phyloP scores from a whole-genome alignment of 2,797 vertebrate species.

The Aphelocoma californica region DNA sequence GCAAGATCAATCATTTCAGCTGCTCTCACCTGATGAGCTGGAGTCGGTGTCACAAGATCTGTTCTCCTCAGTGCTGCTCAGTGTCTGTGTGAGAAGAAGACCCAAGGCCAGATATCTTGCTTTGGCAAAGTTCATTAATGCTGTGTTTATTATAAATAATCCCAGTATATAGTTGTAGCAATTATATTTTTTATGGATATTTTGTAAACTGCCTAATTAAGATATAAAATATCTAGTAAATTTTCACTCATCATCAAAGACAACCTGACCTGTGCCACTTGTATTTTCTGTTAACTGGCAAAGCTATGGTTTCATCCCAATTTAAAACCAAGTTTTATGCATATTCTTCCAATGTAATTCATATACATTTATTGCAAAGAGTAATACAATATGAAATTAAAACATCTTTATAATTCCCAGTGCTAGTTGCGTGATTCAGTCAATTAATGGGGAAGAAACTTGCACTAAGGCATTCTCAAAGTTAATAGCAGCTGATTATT shows the following conservation, averaged over 20 bases:
- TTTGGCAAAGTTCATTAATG: not conserved
- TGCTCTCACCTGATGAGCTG: not conserved
- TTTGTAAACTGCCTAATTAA: not conserved
- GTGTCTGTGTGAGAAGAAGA: not conserved
- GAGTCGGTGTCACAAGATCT: not conserved
- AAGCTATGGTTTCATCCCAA: not conserved
- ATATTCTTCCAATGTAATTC: not conserved
- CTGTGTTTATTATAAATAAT: not conserved
- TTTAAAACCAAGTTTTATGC: not conserved
- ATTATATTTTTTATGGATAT: not conserved
- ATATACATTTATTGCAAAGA: not conserved
- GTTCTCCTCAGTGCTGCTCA: not conserved
- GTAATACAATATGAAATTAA: not conserved
- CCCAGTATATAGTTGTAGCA: not conserved
- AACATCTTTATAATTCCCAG: not conserved
- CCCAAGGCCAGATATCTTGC: not conserved
- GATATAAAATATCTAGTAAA: not conserved
- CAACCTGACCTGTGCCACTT: not conserved
- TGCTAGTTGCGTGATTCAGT: not conserved
- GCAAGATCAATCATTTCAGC: slow-evolving; percentile 22
- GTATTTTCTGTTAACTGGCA: not conserved
- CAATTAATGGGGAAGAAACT: not conserved
- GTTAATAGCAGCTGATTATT: not conserved
- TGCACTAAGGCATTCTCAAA: not conserved
- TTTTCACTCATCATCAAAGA: not conserved